Evolutionary conservation across 2,888 invertebrate species (phyloP).

Genomic region (Cepaea hortensis): DNA sequence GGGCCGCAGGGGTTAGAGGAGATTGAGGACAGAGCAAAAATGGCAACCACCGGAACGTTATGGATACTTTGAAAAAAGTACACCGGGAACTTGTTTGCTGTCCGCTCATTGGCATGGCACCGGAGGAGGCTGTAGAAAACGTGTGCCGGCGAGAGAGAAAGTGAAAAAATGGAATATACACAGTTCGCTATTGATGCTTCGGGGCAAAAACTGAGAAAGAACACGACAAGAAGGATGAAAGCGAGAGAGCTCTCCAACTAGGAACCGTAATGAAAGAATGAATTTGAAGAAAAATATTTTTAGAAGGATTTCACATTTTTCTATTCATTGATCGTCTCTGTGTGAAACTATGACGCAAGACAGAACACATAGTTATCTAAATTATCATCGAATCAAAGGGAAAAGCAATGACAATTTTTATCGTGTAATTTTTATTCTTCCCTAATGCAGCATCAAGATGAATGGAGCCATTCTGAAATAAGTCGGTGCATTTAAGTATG

Average conservation of each 20-base stretch:
- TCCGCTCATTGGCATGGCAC: conserved; percentile 5
- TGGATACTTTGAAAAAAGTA: background rate
- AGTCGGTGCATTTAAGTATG: too few relatives aligned
- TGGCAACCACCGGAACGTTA: conserved; percentile 17
- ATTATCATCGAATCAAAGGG: too few relatives aligned
- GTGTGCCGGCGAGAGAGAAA: background rate
- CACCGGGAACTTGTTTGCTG: background rate
- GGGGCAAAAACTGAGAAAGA: background rate
- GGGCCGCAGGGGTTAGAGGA: conserved; percentile 23
- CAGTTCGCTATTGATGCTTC: background rate
- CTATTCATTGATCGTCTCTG: background rate
- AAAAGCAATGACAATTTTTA: too few relatives aligned
- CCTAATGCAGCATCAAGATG: too few relatives aligned
- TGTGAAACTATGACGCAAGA: too few relatives aligned
- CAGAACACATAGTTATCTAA: too few relatives aligned
- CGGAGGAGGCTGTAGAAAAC: background rate
- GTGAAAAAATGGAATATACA: background rate
- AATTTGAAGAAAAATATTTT: background rate
- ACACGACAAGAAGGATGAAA: background rate
- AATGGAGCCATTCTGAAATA: too few relatives aligned
- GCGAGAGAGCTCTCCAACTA: background rate
- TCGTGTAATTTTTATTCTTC: too few relatives aligned
- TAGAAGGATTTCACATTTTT: background rate
- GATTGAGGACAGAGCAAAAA: conserved; percentile 27
- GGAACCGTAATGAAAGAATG: background rate